Percentiles rank a stretch among this genome's conserved stretches.
These are phyloP conservation scores for Metopia argyrocephala DNA, from an alignment of 2,888 invertebrate species.

Conservation along the genomic window DNA sequence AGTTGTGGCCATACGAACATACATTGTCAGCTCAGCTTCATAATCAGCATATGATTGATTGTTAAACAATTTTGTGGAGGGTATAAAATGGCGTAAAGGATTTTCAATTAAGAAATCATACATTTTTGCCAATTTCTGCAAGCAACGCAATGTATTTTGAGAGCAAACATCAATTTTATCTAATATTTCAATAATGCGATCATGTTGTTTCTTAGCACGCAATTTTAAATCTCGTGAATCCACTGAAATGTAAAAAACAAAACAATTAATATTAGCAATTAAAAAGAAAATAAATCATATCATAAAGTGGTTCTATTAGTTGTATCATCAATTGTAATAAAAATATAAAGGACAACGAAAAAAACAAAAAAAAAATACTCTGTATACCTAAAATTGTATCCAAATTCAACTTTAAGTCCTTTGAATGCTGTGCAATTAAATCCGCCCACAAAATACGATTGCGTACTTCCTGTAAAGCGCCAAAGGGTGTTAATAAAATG, in stretches of 20 bases:
- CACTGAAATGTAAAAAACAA: slow-evolving; percentile 69
- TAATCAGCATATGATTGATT: slow-evolving; percentile 75
- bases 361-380: slow-evolving; percentile 14
- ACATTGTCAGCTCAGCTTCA: slow-evolving; percentile 76
- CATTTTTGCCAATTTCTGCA: slow-evolving; percentile 71
- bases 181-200: slow-evolving; percentile 73
- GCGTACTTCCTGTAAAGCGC: slow-evolving; percentile 75
- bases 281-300: slow-evolving; percentile 23
- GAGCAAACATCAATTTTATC: slow-evolving; percentile 73
- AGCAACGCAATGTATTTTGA: slow-evolving; percentile 69
- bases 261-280: slow-evolving; percentile 11
- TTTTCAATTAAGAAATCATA: slow-evolving; percentile 74
- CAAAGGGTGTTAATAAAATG: slow-evolving; percentile 74
- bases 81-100: slow-evolving; percentile 75
- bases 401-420: slow-evolving; percentile 75
- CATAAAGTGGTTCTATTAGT: slow-evolving; percentile 45
- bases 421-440: slow-evolving; percentile 72
- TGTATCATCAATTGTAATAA: slow-evolving; percentile 5
- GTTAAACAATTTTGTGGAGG: slow-evolving; percentile 70
- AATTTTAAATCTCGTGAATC: slow-evolving; percentile 70
- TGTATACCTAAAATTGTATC: slow-evolving; percentile 74
- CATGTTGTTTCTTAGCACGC: slow-evolving; percentile 71
- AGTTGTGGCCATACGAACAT: slow-evolving; percentile 78
- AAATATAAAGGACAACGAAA: no score
- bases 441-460: slow-evolving; percentile 76